Evolutionary conservation across 2,113 vertebrate genomes (phyloP).

Genomic region (Peromyscus leucopus): DNA sequence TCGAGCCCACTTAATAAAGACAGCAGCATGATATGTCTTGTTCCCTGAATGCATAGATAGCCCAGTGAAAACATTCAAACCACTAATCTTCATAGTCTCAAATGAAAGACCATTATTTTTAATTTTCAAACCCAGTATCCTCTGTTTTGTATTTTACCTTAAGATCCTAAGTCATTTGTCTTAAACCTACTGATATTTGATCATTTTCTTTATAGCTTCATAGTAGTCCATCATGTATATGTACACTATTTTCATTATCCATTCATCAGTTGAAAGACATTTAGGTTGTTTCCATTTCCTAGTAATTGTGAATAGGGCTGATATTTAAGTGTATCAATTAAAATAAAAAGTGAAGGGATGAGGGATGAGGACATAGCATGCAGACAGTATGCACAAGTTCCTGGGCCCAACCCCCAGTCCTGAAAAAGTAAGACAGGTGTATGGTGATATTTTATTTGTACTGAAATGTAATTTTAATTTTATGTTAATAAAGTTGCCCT

Average conservation of each 20-base stretch:
- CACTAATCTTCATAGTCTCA: not conserved
- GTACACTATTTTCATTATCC: not conserved
- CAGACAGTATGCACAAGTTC: too few species aligned
- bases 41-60: not conserved
- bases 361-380: not conserved
- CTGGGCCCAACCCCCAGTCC: not conserved
- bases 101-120: not conserved
- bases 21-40: not conserved
- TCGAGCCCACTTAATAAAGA: not conserved
- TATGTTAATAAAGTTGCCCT: too few species aligned
- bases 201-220: not conserved
- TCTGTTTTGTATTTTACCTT: constrained; percentile 9
- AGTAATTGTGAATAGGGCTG: not conserved
- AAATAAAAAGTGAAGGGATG: not conserved
- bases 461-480: too few species aligned
- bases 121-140: not conserved
- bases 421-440: too few species aligned
- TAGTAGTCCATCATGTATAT: not conserved
- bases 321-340: not conserved
- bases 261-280: not conserved
- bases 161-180: not conserved
- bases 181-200: not conserved
- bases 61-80: not conserved
- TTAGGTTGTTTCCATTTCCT: not conserved
- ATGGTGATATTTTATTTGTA: too few species aligned